Evolutionary conservation across 2,797 vertebrate genomes (phyloP).

Genomic region (Rhyacichthys aspro): DNA sequence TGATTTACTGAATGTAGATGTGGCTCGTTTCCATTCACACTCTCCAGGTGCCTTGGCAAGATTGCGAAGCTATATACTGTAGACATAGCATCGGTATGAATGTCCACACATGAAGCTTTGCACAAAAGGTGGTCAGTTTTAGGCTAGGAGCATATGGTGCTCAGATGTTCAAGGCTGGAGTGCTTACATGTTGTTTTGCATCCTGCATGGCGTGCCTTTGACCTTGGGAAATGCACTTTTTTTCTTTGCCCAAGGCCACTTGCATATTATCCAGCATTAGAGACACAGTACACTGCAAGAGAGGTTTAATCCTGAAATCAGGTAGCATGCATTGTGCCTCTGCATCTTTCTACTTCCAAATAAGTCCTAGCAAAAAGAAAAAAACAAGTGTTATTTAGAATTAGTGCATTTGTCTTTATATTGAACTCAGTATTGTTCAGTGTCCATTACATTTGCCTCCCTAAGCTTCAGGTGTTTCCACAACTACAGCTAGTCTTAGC

Average conservation of each 20-base stretch:
- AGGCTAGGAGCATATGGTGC: constrained; percentile 5
- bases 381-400: too few relatives aligned
- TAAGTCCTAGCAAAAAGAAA: too few relatives aligned
- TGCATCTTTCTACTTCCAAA: not conserved
- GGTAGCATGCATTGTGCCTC: constrained; percentile 26
- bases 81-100: not conserved
- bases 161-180: constrained; percentile 1
- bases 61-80: constrained; percentile 11
- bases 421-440: not conserved
- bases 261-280: constrained; percentile 50
- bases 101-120: constrained; percentile 1
- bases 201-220: constrained; percentile 45
- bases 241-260: constrained; percentile 51
- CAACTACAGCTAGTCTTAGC: constrained; percentile 46
- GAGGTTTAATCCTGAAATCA: constrained; percentile 33
- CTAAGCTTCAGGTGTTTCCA: constrained; percentile 53
- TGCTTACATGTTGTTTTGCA: constrained; percentile 28
- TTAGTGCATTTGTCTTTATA: too few relatives aligned
- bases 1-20: constrained; percentile 12
- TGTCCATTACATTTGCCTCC: constrained; percentile 16
- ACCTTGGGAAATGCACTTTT: constrained; percentile 72
- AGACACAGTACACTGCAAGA: constrained; percentile 24
- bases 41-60: constrained; percentile 14
- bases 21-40: constrained; percentile 38
- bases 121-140: not conserved